A percentile compares a stretch with the other conserved stretches of the same genome.
phyloP scores from a whole-genome alignment of 23 tunicate species.

The Clavelina lepadiformis region DNA sequence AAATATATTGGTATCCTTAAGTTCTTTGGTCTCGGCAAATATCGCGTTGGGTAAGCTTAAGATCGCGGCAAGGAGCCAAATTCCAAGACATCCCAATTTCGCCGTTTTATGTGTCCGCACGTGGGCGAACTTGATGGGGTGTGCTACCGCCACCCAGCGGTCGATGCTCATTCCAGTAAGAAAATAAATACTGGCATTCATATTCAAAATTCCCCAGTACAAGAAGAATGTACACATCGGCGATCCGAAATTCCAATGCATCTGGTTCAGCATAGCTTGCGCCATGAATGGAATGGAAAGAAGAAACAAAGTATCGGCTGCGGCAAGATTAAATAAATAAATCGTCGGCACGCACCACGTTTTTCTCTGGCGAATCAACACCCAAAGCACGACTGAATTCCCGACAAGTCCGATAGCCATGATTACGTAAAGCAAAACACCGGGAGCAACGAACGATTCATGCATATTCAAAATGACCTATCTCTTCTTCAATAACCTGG shows the following conservation, averaged over 20 bases:
- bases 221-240: slow-evolving; percentile 47
- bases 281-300: slow-evolving; percentile 58
- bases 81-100: slow-evolving; percentile 24
- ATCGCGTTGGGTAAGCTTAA: no score
- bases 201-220: slow-evolving; percentile 30
- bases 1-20: no score
- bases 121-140: slow-evolving; percentile 37
- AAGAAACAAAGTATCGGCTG: slow-evolving; percentile 58
- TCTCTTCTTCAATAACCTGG: no score
- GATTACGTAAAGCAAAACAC: no score
- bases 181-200: slow-evolving; percentile 76
- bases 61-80: slow-evolving; percentile 58
- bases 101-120: slow-evolving; percentile 18
- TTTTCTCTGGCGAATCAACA: slow-evolving; percentile 38
- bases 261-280: slow-evolving; percentile 27
- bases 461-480: no score
- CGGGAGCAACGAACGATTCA: no score
- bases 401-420: slow-evolving; percentile 51
- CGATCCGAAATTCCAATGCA: slow-evolving; percentile 60
- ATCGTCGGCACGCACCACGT: slow-evolving; percentile 47
- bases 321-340: slow-evolving; percentile 62
- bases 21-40: no score
- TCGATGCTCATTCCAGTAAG: slow-evolving; percentile 79
- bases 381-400: slow-evolving; percentile 46
- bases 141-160: slow-evolving; percentile 72